Evolutionary conservation across 2,888 invertebrate genomes (phyloP), one percentile per base, ranked within the genome.

Genomic region (Euproctis similis): DNA sequence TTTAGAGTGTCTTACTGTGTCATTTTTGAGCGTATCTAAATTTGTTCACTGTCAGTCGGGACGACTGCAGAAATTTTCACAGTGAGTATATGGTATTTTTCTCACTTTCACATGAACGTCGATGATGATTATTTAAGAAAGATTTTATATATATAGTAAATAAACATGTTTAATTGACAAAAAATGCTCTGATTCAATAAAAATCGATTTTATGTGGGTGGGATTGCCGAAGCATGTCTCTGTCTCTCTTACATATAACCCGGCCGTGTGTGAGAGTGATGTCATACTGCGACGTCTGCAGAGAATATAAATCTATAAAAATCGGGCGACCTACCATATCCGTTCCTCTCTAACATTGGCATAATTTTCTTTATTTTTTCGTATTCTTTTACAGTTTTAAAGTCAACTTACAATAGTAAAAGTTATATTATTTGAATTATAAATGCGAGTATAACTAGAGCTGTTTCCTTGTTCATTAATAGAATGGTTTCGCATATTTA

Each of bases 191-290:
- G 61, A 58, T 61, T 59, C 53, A 64, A 63, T 76, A 72, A 82
- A 84, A 85, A 85, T 85, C 85, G 82, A 85, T 85, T 69, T 62
- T 58, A 73, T 57, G 75, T 81, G 84, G 85, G 84, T 84, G 84
- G 80, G 80, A 60, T 70, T 59, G 60, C 55, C 50, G 47, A 48
- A 49, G 37, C 33, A 21, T 38, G 26, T 38, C 37, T 30, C 42
- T 28, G 36, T 50, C 51, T 40, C 51, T 34, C 47, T 50, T 46
- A 24, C 40, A 42, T 78, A 76, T 72, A 65, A 80, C 39, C 72
- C 80, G 64, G 42, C 74, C 56, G 60, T 52, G 56, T 65, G 55
- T 9, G 45, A 58, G 49, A 67, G 73, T 75, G 74, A 72, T 63
- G 72, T 69, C 75, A 74, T 42, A 46, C 44, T 53, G 59, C 60